A percentile compares a stretch with the other conserved stretches of the same genome.
Conservation (phyloP, 2,888 invertebrate species). For the Apamea crenata region DNA sequence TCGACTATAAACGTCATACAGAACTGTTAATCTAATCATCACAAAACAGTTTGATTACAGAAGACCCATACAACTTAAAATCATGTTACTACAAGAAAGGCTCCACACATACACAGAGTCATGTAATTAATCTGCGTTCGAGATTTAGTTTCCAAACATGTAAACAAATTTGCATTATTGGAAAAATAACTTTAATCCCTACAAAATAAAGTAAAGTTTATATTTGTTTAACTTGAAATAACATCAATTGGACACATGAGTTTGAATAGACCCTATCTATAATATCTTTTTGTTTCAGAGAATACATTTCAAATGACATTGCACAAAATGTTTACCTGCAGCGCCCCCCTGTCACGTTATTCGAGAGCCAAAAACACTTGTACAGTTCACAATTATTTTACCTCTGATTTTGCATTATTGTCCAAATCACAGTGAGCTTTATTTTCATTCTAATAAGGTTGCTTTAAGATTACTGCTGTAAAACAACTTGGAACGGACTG, state of each 20-base stretch:
- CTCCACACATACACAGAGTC: background rate
- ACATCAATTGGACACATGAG: too few relatives aligned
- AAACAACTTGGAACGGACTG: too few relatives aligned
- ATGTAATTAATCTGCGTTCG: too few relatives aligned
- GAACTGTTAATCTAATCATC: conserved; percentile 52
- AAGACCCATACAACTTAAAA: conserved; percentile 26
- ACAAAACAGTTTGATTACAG: conserved; percentile 27
- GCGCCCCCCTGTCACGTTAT: background rate
- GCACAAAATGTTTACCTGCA: background rate
- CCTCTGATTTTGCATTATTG: background rate
- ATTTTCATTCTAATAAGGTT: background rate
- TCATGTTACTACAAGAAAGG: background rate
- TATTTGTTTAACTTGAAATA: too few relatives aligned
- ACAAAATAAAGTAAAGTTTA: too few relatives aligned
- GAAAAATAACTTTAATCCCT: too few relatives aligned
- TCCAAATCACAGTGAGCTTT: background rate
- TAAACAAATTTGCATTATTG: too few relatives aligned
- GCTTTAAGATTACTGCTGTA: background rate
- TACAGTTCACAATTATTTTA: background rate
- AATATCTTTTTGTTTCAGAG: too few relatives aligned
- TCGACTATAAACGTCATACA: conserved; percentile 64
- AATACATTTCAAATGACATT: background rate
- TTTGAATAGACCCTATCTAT: too few relatives aligned
- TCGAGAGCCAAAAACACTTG: background rate
- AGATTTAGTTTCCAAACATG: too few relatives aligned